Evolutionary conservation across 2,797 vertebrate species (phyloP).

Genomic region (Gymnopithys bicolor): DNA sequence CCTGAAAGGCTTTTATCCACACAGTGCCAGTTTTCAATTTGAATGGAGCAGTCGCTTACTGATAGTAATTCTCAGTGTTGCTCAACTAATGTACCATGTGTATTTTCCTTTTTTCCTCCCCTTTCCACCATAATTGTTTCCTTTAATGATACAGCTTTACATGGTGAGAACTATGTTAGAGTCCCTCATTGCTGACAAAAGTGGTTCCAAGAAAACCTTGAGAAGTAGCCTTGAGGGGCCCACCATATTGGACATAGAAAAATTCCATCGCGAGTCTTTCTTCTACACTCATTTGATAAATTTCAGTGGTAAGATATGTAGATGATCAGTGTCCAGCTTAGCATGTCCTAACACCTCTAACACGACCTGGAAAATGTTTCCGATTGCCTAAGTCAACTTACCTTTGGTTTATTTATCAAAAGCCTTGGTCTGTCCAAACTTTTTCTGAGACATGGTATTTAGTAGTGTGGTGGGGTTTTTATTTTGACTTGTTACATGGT

Average conservation of each 20-base stretch:
- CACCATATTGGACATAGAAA: slow-evolving; percentile 98
- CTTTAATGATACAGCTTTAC: slow-evolving; percentile 89
- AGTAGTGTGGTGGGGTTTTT: slow-evolving; percentile 42
- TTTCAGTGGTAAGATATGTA: slow-evolving; percentile 91
- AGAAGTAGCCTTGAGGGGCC: slow-evolving; percentile 96
- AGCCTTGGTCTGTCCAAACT: slow-evolving; percentile 23
- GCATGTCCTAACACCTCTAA: slow-evolving; percentile 81
- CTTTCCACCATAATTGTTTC: slow-evolving; percentile 69
- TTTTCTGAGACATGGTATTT: neutral
- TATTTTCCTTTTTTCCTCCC: slow-evolving; percentile 72
- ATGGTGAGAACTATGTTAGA: slow-evolving; percentile 99
- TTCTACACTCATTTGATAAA: slow-evolving; percentile 98
- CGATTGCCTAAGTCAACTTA: slow-evolving; percentile 65
- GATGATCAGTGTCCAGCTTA: slow-evolving; percentile 73
- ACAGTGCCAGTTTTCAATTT: slow-evolving; percentile 45
- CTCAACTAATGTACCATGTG: slow-evolving; percentile 77
- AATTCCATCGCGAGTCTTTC: slow-evolving; percentile 97
- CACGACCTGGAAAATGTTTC: slow-evolving; percentile 72
- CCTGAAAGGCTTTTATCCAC: slow-evolving; percentile 36
- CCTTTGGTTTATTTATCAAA: slow-evolving; percentile 22
- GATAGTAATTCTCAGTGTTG: slow-evolving; percentile 46
- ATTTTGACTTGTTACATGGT: slow-evolving; percentile 25
- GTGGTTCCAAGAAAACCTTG: slow-evolving; percentile 97
- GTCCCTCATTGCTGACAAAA: slow-evolving; percentile 97
- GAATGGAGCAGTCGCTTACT: slow-evolving; percentile 67